Percentiles rank a stretch among this genome's conserved stretches.
phyloP scores from a whole-genome alignment of 92 coral and sea anemone genomes.

The Meandrina meandrites region DNA sequence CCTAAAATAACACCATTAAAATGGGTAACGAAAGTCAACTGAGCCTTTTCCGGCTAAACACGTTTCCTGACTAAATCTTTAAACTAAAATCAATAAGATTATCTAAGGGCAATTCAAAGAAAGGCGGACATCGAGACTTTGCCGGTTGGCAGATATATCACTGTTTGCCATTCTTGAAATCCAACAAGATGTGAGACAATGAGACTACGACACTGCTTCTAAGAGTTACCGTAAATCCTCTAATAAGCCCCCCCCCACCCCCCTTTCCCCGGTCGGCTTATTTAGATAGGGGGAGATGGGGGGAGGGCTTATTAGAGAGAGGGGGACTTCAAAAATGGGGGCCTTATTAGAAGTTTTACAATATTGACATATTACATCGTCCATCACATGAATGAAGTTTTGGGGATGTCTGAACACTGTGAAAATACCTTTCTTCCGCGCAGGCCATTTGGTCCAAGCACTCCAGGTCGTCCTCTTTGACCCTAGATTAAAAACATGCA shows the following conservation, averaged over 20 bases:
- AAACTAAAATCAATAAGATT: neutral
- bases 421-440: conserved; percentile 30
- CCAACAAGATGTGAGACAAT: neutral
- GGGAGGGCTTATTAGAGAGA: too few species aligned
- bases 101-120: too few species aligned
- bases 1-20: neutral
- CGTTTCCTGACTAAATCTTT: neutral
- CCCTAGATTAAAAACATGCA: conserved; percentile 1
- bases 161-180: neutral
- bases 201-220: neutral
- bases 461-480: conserved; percentile 3
- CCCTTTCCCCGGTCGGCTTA: too few species aligned
- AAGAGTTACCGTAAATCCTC: too few species aligned
- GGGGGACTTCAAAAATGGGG: too few species aligned
- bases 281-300: too few species aligned
- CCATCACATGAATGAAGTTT: neutral
- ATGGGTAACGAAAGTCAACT: neutral
- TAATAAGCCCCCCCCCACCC: too few species aligned
- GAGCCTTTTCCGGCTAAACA: neutral
- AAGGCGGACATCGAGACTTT: too few species aligned
- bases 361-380: too few species aligned
- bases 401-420: neutral
- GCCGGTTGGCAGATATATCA: neutral
- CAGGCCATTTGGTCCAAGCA: conserved; percentile 2
- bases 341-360: too few species aligned